Base-by-base conservation (phyloP, 2,797 vertebrate species). In the Enteromius treurensis region DNA sequence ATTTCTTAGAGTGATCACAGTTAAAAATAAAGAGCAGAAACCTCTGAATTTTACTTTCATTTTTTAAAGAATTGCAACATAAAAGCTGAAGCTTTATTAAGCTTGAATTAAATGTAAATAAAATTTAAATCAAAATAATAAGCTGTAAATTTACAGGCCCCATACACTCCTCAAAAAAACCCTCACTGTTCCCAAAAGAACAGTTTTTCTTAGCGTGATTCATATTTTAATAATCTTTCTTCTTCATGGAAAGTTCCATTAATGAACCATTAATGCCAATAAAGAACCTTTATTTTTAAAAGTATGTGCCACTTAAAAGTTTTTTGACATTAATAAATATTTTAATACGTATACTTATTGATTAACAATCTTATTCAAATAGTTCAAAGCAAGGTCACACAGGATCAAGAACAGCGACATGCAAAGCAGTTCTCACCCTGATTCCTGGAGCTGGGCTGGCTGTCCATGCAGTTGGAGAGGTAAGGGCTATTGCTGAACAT, bases 391-490 rank as follows among this genome's bases (percentile, higher is more conserved):
- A 55, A 42, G 42, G 15, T 26, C n/a, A 51, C 37, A 17, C 47
- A 55, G 21, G 7, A n/a, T 4, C 13, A 47, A 60, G 11, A 15
- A 49, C 13, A 42, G 51, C 15, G 34, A 64, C 37, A 67, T 60
- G 9, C 23, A 26, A 26, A 51, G n/a, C 1, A 10, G 13, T 19
- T 62, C 92, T 91, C 93, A 96, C 98, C 97, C 94, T 98, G 97
- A 93, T 95, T 98, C 81, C 97, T 96, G 88, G 96, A 93, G 1
- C 93, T 88, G 13, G 95, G 94, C 90, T 97, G 97, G 45, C 96
- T 95, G 91, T 99, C 98, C 91, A 98, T 91, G 90, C 98, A 98
- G 94, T 96, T 98, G 91, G 96, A 95, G 93, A 98, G 93, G 94
- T 98, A 98, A 5, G 97, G 94, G 0, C 95, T 90, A 89, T 95